Evolutionary conservation across 2,888 invertebrate genomes (phyloP), one percentile per base, ranked within the genome.

Genomic region (Drosophila limbata): DNA sequence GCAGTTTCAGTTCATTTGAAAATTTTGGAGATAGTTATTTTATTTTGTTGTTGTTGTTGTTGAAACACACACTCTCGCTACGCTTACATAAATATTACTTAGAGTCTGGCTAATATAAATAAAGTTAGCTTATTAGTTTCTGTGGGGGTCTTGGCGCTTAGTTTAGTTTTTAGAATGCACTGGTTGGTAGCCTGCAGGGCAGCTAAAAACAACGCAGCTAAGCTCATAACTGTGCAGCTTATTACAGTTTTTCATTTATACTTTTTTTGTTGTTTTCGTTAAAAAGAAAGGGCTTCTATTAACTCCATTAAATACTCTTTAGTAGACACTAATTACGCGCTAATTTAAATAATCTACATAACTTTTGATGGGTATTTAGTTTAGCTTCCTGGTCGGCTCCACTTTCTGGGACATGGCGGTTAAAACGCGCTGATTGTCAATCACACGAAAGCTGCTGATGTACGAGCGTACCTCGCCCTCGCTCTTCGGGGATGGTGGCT

Each of bases 391-490:
- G 79, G 94, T 93, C 66, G 95, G 95, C 92, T 96, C 96, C 85
- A 96, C 93, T 92, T 95, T 95, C 91, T 96, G 95, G n/a, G 96
- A 96, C 92, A 96, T 94, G 87, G 95, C 95, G 69, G 95, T 96
- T 63, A 97, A 92, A 51, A 95, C 94, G 83, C 96, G 93, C 91
- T 96, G 96, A 93, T 96, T 96, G 93, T 97, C 96, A 88, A 97
- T 96, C 56, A 96, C 95, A 81, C 95, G 94, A 82, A 97, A 93
- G 91, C 95, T 95, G 87, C 95, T 94, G 77, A 96, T 95, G 91
- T 95, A 96, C 13, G 94, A 93, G 75, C 94, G 94, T 28, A 95
- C 94, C 90, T 96, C 96, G 47, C 94, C 94, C 88, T 95, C 95
- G 85, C 95, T 95, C 90, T 96, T 96, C 17, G 95, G 95, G 17